Evolutionary conservation across 2,113 vertebrate species (phyloP).

Genomic region (Hydrolagus affinis): DNA sequence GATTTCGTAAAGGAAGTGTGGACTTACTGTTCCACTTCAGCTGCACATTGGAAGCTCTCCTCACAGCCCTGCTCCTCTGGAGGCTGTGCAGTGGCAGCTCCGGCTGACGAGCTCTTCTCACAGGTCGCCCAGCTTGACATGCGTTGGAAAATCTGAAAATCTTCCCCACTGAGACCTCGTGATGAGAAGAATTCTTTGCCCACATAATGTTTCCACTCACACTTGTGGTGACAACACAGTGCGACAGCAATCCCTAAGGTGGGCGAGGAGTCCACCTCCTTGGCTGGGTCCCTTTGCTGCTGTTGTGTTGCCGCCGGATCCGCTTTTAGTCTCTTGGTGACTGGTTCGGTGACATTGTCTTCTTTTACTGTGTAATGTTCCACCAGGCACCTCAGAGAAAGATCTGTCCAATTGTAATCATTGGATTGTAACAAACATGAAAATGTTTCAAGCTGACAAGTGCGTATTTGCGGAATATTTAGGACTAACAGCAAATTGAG

Average conservation of each 20-base stretch:
- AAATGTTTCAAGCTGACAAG: no score
- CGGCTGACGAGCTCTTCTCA: slow-evolving; percentile 50
- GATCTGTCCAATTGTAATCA: slow-evolving; percentile 57
- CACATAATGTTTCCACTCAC: slow-evolving; percentile 91
- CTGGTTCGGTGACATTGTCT: slow-evolving; percentile 49
- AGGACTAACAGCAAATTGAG: no score
- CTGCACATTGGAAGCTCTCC: no score
- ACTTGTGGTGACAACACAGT: slow-evolving; percentile 92
- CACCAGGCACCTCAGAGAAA: slow-evolving; percentile 82
- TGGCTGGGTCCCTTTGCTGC: not conserved
- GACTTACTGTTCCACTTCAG: not conserved
- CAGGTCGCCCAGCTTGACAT: slow-evolving; percentile 98
- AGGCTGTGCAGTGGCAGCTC: no score
- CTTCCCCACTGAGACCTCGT: slow-evolving; percentile 65
- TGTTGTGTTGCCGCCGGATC: slow-evolving; percentile 36
- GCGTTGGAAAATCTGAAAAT: slow-evolving; percentile 81
- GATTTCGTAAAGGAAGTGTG: not conserved
- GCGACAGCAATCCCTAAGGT: slow-evolving; percentile 75
- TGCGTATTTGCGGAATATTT: no score
- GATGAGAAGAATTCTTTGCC: slow-evolving; percentile 77
- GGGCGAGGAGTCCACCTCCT: not conserved
- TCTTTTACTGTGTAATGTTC: slow-evolving; percentile 49
- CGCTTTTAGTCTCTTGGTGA: slow-evolving; percentile 58
- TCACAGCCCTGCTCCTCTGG: no score
- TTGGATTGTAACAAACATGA: no score